Conservation (phyloP, 2,888 invertebrate species). For the Trachelus tabidus region DNA sequence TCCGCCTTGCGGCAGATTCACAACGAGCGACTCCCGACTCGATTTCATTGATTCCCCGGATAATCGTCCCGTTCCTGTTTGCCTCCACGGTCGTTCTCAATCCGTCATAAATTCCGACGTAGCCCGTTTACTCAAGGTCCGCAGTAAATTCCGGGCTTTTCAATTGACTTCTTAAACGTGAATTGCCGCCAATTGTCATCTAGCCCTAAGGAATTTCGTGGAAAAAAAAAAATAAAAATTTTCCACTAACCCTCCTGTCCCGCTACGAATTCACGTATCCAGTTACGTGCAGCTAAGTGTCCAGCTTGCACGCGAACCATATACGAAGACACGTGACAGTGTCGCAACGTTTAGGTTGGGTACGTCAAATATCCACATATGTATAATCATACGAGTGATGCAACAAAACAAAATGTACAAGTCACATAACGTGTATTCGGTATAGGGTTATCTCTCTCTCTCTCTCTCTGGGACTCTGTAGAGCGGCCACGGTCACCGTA, state of each 20-base stretch:
- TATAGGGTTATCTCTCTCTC: conserved; percentile 13
- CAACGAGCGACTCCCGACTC: conserved; percentile 41
- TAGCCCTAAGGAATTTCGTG: not conserved
- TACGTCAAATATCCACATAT: not conserved
- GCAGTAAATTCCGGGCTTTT: not conserved
- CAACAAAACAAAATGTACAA: not conserved
- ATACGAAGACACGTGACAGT: not conserved
- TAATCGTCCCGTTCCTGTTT: conserved; percentile 59
- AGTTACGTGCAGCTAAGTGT: not conserved
- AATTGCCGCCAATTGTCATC: not conserved
- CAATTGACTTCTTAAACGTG: not conserved
- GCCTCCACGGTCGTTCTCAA: conserved; percentile 34
- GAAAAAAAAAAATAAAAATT: not conserved
- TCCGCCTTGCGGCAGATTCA: conserved; percentile 31
- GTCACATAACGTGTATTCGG: not conserved
- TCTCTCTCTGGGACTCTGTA: conserved; percentile 10
- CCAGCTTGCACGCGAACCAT: not conserved
- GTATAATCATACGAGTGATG: not conserved
- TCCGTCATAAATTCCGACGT: not conserved
- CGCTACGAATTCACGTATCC: not conserved
- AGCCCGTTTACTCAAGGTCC: not conserved
- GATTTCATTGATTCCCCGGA: conserved; percentile 55
- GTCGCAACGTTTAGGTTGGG: not conserved
- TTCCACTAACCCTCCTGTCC: not conserved
- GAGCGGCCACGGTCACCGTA: conserved; percentile 46